phyloP scores from a whole-genome alignment of 2,113 vertebrate genomes.

The Bufo gargarizans region DNA sequence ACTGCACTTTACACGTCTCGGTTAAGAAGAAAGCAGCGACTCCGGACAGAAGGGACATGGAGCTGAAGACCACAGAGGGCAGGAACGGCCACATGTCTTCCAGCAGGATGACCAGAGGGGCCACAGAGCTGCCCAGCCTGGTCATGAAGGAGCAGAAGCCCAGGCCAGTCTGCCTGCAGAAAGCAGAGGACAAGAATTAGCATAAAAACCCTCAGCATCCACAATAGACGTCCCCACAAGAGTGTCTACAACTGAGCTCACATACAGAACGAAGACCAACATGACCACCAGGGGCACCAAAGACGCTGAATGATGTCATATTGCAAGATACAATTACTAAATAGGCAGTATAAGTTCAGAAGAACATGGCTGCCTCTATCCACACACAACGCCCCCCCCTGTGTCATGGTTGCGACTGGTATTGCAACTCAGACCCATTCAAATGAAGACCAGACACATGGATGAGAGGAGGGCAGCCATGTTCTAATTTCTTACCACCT shows the following conservation, averaged over 20 bases:
- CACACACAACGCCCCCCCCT: neutral
- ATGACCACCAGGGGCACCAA: neutral
- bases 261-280: neutral
- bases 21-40: slow-evolving; percentile 70
- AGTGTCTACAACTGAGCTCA: too few species aligned
- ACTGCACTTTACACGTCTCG: slow-evolving; percentile 72
- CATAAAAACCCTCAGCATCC: neutral
- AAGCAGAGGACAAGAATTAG: neutral
- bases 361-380: neutral
- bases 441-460: neutral
- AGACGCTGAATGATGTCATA: neutral
- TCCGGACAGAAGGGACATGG: slow-evolving; percentile 65
- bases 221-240: too few species aligned
- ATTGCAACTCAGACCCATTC: neutral
- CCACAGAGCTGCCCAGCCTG: slow-evolving; percentile 76
- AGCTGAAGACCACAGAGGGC: slow-evolving; percentile 73
- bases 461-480: too few species aligned
- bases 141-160: slow-evolving; percentile 77
- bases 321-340: neutral
- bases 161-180: slow-evolving; percentile 79
- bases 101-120: slow-evolving; percentile 77
- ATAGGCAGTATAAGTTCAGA: neutral
- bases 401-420: neutral
- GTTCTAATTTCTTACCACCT: too few species aligned
- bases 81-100: slow-evolving; percentile 77